Base-by-base conservation (phyloP, 2,888 invertebrate genomes). In the Epinotia bilunana region DNA sequence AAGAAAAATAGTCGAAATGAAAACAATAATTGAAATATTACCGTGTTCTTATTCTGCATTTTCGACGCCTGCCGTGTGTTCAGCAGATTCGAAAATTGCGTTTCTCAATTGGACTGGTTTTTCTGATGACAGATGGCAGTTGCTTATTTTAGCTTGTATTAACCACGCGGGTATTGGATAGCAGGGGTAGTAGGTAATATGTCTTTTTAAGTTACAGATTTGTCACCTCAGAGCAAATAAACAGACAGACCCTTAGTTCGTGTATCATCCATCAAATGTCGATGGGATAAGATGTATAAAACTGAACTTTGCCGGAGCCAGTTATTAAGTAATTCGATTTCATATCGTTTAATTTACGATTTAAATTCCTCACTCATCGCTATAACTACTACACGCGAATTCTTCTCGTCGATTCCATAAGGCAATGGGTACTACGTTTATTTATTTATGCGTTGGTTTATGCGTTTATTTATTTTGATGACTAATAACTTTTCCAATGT, bases 21-120 rank as follows among this genome's bases (percentile, higher is more conserved):
- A 60, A 69, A 69, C 23, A 43, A 23, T 60, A 58, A 69, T 69
- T 69, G 69, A 46, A 69, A 46, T 69, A 60, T 69, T 46, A 60
- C 60, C 58, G 58, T 46, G 11, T 58, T 58, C 43, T 69, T 69
- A 46, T 60, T 69, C 58, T 60, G 69, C 46, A 23, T 60, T 28
- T 46, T 46, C 5, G 46, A 64, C 57, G 39, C 13, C 18, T 58
- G 68, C 39, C 43, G 58, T 58, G n/a, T 60, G 46, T n/a, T 53
- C 65, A 49, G 23, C 16, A 49, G 64, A 23, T 23, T 64, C 33
- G 3, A 13, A 65, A 39, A 55, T 67, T 18, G 16, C 28, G 11
- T 12, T 46, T 28, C 16, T 55, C 67, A 68, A 23, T 58, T 55
- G 11, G 53, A 13, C 3, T 57, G 55, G 2, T 65, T 28, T 65